Percentiles rank a stretch among this genome's conserved stretches.
phyloP scores from a whole-genome alignment of 2,113 vertebrate species.

The Corythornis vintsioides region DNA sequence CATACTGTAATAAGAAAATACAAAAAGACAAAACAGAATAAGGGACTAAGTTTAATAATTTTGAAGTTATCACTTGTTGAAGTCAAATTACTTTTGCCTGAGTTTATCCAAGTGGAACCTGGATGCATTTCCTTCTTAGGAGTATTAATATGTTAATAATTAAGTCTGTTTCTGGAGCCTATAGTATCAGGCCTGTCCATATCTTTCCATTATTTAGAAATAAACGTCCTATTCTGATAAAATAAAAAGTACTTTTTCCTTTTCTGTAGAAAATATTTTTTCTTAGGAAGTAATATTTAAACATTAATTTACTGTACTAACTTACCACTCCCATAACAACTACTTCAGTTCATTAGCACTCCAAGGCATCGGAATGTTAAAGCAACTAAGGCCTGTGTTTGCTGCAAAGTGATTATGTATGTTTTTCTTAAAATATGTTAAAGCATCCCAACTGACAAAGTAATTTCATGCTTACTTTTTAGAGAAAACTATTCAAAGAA shows the following conservation, averaged over 20 bases:
- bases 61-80: not conserved
- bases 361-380: conserved; percentile 40
- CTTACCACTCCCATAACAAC: not conserved
- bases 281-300: conserved; percentile 43
- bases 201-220: not conserved
- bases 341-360: conserved; percentile 48
- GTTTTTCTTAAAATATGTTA: conserved; percentile 69
- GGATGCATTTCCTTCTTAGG: not conserved
- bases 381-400: not conserved
- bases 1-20: not conserved
- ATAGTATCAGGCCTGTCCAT: not conserved
- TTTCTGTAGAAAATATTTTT: conserved; percentile 14
- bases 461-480: conserved; percentile 73
- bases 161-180: not conserved
- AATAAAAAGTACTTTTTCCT: not conserved
- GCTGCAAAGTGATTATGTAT: conserved; percentile 20
- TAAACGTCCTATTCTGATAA: not conserved
- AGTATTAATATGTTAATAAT: not conserved
- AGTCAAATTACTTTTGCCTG: not conserved
- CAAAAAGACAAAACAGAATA: not conserved
- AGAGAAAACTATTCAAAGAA: conserved; percentile 73
- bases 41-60: not conserved
- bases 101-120: not conserved
- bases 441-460: conserved; percentile 65
- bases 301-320: not conserved